Percentiles rank a stretch among this genome's conserved stretches.
These are phyloP conservation scores for Chrosomus eos DNA, from an alignment of 2,797 vertebrate genomes.

Conservation along the genomic window DNA sequence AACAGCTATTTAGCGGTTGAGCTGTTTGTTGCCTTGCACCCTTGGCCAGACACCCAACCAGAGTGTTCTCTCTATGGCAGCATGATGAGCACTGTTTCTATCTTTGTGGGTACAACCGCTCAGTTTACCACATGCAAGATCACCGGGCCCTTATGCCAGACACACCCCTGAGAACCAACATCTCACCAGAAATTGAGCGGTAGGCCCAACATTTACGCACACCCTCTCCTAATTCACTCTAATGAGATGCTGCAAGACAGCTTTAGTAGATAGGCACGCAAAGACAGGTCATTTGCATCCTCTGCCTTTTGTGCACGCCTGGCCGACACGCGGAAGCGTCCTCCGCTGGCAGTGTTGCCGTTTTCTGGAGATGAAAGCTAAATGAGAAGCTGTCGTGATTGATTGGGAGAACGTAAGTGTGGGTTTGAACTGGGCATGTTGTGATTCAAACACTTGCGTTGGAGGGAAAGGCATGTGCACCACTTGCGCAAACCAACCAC, in stretches of 20 bases:
- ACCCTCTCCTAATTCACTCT: slow-evolving; percentile 75
- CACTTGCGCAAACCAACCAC: slow-evolving; percentile 32
- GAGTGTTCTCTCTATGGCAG: slow-evolving; percentile 38
- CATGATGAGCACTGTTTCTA: slow-evolving; percentile 49
- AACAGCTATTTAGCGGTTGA: slow-evolving; percentile 60
- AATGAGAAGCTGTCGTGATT: slow-evolving; percentile 57
- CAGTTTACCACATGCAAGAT: slow-evolving; percentile 72
- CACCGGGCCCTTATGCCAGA: slow-evolving; percentile 68
- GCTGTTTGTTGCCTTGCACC: slow-evolving; percentile 61
- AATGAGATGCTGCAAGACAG: slow-evolving; percentile 77
- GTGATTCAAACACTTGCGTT: slow-evolving; percentile 50
- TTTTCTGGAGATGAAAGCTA: slow-evolving; percentile 46
- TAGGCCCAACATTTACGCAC: slow-evolving; percentile 74
- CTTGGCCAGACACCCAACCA: slow-evolving; percentile 59
- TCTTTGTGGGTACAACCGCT: slow-evolving; percentile 67
- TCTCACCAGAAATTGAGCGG: slow-evolving; percentile 73
- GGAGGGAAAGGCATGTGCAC: slow-evolving; percentile 48
- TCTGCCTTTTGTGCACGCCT: slow-evolving; percentile 60
- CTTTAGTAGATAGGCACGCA: slow-evolving; percentile 75
- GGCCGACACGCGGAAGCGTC: slow-evolving; percentile 66
- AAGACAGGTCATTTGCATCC: slow-evolving; percentile 73
- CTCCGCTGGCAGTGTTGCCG: slow-evolving; percentile 65
- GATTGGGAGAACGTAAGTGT: slow-evolving; percentile 50
- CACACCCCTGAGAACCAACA: slow-evolving; percentile 68
- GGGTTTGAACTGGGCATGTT: slow-evolving; percentile 55